Percentiles rank a stretch among this genome's conserved stretches.
Evolutionary conservation across 1,140 invertebrate species (phyloP).

Genomic region (Anoplophora glabripennis): DNA sequence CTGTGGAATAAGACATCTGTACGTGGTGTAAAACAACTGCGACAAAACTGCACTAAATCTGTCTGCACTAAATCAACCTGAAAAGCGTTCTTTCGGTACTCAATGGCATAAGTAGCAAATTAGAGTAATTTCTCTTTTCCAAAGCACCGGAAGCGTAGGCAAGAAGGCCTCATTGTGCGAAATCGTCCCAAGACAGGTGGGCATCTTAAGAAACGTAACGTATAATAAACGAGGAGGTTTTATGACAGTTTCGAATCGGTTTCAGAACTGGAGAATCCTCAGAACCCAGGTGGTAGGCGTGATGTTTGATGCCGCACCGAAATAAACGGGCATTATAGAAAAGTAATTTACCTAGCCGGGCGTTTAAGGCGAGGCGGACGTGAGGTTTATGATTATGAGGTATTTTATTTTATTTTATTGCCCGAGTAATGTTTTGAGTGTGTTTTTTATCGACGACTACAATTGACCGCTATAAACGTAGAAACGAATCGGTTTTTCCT

Average conservation of each 20-base stretch:
- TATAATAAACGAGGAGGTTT: constrained; percentile 23
- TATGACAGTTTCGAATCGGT: constrained; percentile 14
- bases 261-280: constrained; percentile 21
- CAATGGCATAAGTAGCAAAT: constrained; percentile 27
- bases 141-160: constrained; percentile 25
- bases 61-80: constrained; percentile 7
- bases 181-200: constrained; percentile 30
- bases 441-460: no score
- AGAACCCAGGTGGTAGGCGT: constrained; percentile 37
- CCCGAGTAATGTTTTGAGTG: no score
- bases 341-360: background rate
- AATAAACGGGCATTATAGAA: constrained; percentile 21
- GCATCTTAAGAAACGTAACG: constrained; percentile 23
- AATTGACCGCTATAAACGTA: no score
- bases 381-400: constrained; percentile 7
- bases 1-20: constrained; percentile 4
- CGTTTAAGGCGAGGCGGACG: no score
- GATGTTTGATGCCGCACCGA: constrained; percentile 26
- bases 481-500: no score
- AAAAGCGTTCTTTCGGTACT: constrained; percentile 22
- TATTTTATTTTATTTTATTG: background rate
- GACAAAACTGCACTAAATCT: constrained; percentile 11
- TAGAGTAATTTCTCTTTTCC: constrained; percentile 22
- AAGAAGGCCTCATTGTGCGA: constrained; percentile 23
- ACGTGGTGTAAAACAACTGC: constrained; percentile 1